Evolutionary conservation across 2,113 vertebrate genomes (phyloP), one percentile per base, ranked within the genome.

Genomic region (Lampris incognitus): DNA sequence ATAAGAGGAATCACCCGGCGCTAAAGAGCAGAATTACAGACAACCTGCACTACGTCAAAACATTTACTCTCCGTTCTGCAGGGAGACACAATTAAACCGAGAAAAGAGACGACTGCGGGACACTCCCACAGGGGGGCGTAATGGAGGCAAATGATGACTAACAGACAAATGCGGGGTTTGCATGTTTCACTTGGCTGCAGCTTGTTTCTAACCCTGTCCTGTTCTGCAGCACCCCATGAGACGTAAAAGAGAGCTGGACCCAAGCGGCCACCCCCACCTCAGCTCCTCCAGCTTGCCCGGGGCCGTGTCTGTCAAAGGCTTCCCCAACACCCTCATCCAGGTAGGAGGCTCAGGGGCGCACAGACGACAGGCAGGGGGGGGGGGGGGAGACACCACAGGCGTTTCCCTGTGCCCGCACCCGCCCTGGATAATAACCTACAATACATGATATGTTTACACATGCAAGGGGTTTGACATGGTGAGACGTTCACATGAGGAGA

Each of bases 311-410:
- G 90, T 80, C 71, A 94, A 83, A 85, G 93, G 93, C 74, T 93
- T 88, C 74, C 92, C 93, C 9, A 93, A 94, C 58, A 88, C 89
- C 56, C 88, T 94, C 77, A 90, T 93, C 86, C 93, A 93, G 89
- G 92, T 94, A 85, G 79, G 69, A 73, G 62, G 11, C 65, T 82
- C 83, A 83, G 69, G 52, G 72, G 59, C 46, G 84, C 74, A 67
- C 62, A 62, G 73, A 66, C 60, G 52, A 63, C 69, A 55, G 57
- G 65, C 0, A 54, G 58, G 57, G 79, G 71, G 37, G 67, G 71
- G 58, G 52, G 64, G 9, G 69, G 46, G 38, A 8, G 66, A 71
- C 62, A 24, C 24, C 24, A 24, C 24, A 24, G 24, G 24, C 24
- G 24, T 24, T 24, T 24, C 24, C 24, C 24, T 24, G 24, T 24